Evolutionary conservation across 2,888 invertebrate species (phyloP).

Genomic region (Melolontha melolontha): DNA sequence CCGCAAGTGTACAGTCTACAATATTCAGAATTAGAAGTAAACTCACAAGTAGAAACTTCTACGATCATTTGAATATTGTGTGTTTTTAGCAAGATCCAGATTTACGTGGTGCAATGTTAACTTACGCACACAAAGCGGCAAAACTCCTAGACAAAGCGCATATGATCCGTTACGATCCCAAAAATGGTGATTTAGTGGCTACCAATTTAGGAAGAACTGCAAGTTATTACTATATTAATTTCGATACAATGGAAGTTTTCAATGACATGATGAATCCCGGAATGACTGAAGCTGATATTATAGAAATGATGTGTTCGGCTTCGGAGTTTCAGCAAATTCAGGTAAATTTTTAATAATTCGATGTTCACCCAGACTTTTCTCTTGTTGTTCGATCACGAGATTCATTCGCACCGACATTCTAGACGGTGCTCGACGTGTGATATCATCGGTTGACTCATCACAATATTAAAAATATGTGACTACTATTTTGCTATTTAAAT

Average conservation of each 20-base stretch:
- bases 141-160: constrained; percentile 88
- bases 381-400: no score
- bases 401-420: no score
- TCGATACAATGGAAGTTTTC: constrained; percentile 93
- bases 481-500: no score
- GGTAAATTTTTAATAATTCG: constrained; percentile 48
- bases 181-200: constrained; percentile 83
- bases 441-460: no score
- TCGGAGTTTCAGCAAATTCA: constrained; percentile 97
- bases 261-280: constrained; percentile 84
- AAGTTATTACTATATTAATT: constrained; percentile 97
- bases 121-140: constrained; percentile 84
- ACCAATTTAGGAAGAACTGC: constrained; percentile 96
- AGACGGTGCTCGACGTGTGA: no score
- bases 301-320: constrained; percentile 92
- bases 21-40: constrained; percentile 72
- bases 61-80: not conserved
- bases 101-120: constrained; percentile 80
- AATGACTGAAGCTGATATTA: constrained; percentile 87
- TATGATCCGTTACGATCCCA: constrained; percentile 92
- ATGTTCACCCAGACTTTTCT: not conserved
- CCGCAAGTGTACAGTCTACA: constrained; percentile 82
- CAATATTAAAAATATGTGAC: no score
- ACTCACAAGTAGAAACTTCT: constrained; percentile 22
- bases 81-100: constrained; percentile 76